Conservation (phyloP, 2,113 vertebrate species). For the Noctilio leporinus region DNA sequence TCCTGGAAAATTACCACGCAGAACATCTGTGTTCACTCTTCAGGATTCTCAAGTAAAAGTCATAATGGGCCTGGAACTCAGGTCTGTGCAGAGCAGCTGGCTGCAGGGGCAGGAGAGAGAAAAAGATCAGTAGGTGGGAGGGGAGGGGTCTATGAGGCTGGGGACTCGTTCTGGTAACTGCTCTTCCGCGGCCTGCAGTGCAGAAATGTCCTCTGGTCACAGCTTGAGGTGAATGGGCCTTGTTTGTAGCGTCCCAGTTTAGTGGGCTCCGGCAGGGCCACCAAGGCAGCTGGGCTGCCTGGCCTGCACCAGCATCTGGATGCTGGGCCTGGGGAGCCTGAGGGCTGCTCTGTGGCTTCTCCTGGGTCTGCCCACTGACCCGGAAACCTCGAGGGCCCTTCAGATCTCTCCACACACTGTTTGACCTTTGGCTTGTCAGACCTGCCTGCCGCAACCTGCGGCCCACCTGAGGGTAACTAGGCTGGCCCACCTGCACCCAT, state of each 20-base stretch:
- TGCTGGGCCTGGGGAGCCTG: background rate
- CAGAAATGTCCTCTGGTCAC: background rate
- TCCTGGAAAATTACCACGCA: background rate
- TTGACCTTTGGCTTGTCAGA: background rate
- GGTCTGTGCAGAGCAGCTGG: background rate
- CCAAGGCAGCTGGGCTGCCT: background rate
- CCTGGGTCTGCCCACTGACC: background rate
- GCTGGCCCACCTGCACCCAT: background rate
- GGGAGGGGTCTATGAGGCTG: background rate
- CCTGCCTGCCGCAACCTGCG: background rate
- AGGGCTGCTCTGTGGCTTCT: background rate
- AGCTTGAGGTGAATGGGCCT: background rate
- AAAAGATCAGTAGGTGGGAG: background rate
- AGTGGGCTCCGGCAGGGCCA: background rate
- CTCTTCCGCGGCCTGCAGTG: background rate
- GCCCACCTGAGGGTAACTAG: background rate
- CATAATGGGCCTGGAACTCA: background rate
- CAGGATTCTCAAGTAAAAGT: background rate
- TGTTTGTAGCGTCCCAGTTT: background rate
- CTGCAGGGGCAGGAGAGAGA: background rate
- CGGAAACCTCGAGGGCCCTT: background rate
- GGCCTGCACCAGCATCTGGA: background rate
- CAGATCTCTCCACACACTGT: rapidly evolving
- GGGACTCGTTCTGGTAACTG: background rate
- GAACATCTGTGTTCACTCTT: background rate